These are phyloP conservation scores for Embidobia sp. DNA, from an alignment of 2,888 invertebrate genomes.

Conservation along the genomic window DNA sequence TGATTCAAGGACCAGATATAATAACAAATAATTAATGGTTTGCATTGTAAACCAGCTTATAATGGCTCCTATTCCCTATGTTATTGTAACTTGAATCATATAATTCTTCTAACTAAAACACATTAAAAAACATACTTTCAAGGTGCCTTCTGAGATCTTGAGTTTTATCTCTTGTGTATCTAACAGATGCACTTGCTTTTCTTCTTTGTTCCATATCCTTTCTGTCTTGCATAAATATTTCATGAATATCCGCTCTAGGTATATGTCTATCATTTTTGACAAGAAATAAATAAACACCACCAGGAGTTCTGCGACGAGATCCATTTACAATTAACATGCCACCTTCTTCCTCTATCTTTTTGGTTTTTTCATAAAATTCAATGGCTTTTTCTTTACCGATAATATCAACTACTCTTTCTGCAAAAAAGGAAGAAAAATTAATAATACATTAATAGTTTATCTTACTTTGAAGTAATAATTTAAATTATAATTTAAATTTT, in stretches of 20 bases:
- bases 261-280: constrained; percentile 87
- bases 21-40: too few relatives aligned
- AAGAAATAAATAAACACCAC: constrained; percentile 92
- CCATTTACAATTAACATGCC: constrained; percentile 94
- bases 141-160: constrained; percentile 84
- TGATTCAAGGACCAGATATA: too few relatives aligned
- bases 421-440: too few relatives aligned
- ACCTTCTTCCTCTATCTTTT: constrained; percentile 90
- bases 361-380: constrained; percentile 90
- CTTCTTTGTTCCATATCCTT: constrained; percentile 84
- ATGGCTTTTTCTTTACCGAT: constrained; percentile 89
- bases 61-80: too few relatives aligned
- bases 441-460: too few relatives aligned
- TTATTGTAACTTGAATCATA: too few relatives aligned
- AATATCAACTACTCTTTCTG: constrained; percentile 87
- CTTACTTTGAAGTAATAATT: too few relatives aligned
- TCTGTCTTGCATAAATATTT: constrained; percentile 87
- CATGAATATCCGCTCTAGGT: constrained; percentile 85
- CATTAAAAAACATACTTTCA: constrained; percentile 74
- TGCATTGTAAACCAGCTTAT: too few relatives aligned
- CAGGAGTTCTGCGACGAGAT: constrained; percentile 90
- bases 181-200: constrained; percentile 82
- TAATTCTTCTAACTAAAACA: too few relatives aligned
- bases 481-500: too few relatives aligned
- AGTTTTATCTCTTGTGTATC: constrained; percentile 86